phyloP scores from a whole-genome alignment of 2,797 vertebrate genomes.

The Acipenser oxyrinchus region DNA sequence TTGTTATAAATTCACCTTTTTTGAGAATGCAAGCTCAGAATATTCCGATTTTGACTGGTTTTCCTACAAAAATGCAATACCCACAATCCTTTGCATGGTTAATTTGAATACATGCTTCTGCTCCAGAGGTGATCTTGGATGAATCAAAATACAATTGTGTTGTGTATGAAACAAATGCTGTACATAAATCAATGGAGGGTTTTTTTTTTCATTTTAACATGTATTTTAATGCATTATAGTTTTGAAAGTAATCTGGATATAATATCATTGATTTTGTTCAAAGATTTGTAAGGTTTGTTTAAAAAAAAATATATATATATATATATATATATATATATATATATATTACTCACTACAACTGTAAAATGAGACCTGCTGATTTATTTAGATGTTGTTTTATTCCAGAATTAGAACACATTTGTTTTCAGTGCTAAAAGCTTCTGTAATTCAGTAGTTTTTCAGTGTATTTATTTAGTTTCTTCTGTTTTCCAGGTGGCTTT shows the following conservation, averaged over 20 bases:
- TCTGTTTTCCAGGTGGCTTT: slow-evolving; percentile 74
- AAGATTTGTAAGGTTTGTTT: neutral
- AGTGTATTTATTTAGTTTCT: slow-evolving; percentile 6
- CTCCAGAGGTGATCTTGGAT: too few relatives aligned
- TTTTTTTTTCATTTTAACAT: too few relatives aligned
- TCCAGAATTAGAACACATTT: neutral
- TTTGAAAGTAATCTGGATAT: too few relatives aligned
- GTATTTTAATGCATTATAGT: too few relatives aligned
- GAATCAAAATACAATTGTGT: too few relatives aligned
- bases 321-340: too few relatives aligned
- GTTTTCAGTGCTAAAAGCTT: too few relatives aligned
- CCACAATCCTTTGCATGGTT: slow-evolving; percentile 61
- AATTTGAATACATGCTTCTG: neutral
- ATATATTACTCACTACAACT: neutral
- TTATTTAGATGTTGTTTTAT: neutral
- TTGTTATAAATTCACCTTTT: too few relatives aligned
- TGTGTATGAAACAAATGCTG: too few relatives aligned
- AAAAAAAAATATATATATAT: too few relatives aligned
- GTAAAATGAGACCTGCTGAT: neutral
- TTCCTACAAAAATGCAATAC: slow-evolving; percentile 34
- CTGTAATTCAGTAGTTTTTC: neutral
- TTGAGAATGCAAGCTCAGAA: too few relatives aligned
- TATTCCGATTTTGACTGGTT: neutral
- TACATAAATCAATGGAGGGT: too few relatives aligned
- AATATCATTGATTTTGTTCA: neutral